Evolutionary conservation across 1,140 invertebrate species (phyloP).

Genomic region (Myzus persicae): DNA sequence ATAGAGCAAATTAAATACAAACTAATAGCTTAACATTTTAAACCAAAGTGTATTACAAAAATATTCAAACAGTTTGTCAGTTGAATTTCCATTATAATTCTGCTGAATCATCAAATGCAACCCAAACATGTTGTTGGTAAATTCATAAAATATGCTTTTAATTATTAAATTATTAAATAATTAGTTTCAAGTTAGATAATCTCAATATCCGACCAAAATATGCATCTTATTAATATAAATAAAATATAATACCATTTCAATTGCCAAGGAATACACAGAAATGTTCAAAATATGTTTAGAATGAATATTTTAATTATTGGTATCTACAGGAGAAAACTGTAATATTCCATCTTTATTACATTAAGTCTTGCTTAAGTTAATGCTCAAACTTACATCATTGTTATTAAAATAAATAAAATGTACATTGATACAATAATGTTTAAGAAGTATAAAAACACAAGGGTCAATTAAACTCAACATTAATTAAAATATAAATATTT

Average conservation of each 20-base stretch:
- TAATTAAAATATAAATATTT: background rate
- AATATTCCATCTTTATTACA: background rate
- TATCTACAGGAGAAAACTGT: background rate
- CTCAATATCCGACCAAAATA: background rate
- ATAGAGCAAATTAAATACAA: background rate
- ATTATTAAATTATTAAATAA: background rate
- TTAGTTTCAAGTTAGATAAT: background rate
- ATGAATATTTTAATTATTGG: background rate
- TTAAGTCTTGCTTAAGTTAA: background rate
- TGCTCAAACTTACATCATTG: slow-evolving; percentile 17
- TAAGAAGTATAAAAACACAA: slow-evolving; percentile 11
- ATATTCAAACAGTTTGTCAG: background rate
- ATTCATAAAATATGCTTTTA: background rate
- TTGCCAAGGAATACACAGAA: background rate
- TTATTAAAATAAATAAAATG: background rate
- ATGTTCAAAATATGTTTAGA: background rate
- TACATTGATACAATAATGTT: background rate
- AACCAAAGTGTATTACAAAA: background rate
- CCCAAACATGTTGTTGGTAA: background rate
- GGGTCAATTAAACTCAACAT: slow-evolving; percentile 39
- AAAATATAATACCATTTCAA: background rate
- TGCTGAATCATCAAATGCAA: background rate
- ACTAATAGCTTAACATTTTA: background rate
- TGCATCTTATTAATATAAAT: background rate
- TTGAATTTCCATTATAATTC: background rate